Conservation (phyloP, 2,797 vertebrate species). For the Sandelia bainsii region DNA sequence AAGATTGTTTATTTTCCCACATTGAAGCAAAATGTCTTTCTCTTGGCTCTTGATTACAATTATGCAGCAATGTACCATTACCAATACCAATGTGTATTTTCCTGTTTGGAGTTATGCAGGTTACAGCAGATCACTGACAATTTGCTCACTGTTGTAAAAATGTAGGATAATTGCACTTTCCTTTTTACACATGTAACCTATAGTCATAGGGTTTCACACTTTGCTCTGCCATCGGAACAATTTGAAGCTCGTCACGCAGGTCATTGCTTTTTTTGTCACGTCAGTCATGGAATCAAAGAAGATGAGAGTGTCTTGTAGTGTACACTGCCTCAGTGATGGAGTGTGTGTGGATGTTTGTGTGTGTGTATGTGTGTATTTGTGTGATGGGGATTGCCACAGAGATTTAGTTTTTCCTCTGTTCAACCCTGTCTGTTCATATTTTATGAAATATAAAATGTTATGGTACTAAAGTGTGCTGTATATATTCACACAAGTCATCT, state of each 20-base stretch:
- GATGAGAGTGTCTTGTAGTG: too few species aligned
- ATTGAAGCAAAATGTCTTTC: constrained; percentile 11
- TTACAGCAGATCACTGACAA: constrained; percentile 19
- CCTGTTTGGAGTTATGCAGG: constrained; percentile 14
- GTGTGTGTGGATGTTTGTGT: neutral
- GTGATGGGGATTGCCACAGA: neutral
- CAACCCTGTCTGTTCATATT: neutral
- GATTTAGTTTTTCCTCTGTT: neutral
- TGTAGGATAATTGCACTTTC: neutral
- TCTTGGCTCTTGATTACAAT: constrained; percentile 14
- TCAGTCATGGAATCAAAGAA: too few species aligned
- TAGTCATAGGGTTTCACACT: neutral
- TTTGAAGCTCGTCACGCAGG: neutral
- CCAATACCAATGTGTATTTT: neutral
- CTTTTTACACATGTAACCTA: neutral
- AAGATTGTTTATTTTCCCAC: constrained; percentile 66
- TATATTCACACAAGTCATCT: too few species aligned
- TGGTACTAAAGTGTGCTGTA: too few species aligned
- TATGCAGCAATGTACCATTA: constrained; percentile 5
- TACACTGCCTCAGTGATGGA: too few species aligned
- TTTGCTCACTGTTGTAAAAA: constrained; percentile 1
- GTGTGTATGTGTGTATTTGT: too few species aligned
- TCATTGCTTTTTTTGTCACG: neutral
- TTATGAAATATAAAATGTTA: neutral
- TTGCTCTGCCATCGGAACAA: neutral